A percentile compares a stretch with the other conserved stretches of the same genome.
These are phyloP conservation scores for Eospalax fontanierii DNA, from an alignment of 2,797 vertebrate genomes.

Conservation along the genomic window DNA sequence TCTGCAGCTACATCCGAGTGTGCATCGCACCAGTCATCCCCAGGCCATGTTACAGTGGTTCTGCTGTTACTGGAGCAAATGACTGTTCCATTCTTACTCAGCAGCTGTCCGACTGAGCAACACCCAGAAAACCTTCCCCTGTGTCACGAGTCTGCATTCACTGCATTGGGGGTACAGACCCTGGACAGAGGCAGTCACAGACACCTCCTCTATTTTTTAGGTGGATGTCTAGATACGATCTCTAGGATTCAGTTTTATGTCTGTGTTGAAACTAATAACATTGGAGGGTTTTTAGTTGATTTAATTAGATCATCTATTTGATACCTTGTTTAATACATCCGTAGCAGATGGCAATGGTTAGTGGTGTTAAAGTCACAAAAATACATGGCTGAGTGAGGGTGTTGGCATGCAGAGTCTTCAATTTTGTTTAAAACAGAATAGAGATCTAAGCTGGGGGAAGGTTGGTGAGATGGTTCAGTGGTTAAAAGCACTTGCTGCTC, in stretches of 20 bases:
- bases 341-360: conserved; percentile 5
- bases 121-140: not conserved
- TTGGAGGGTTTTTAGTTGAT: not conserved
- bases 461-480: not conserved
- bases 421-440: conserved; percentile 42
- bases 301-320: conserved; percentile 28
- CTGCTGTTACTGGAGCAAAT: not conserved
- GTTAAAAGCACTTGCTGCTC: not conserved
- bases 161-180: not conserved
- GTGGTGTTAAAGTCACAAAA: not conserved
- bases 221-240: not conserved
- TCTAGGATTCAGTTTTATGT: conserved; percentile 23
- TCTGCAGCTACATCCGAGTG: not conserved
- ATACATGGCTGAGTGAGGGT: not conserved
- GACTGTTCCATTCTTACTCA: not conserved
- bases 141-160: not conserved
- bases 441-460: not conserved
- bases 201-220: not conserved
- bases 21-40: not conserved
- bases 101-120: not conserved
- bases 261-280: not conserved
- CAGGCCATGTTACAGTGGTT: not conserved
- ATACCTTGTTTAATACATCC: not conserved
- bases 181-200: not conserved
- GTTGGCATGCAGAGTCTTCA: not conserved